These are phyloP conservation scores for Nansenia antarctica DNA, from an alignment of 2,113 vertebrate genomes.

Conservation along the genomic window DNA sequence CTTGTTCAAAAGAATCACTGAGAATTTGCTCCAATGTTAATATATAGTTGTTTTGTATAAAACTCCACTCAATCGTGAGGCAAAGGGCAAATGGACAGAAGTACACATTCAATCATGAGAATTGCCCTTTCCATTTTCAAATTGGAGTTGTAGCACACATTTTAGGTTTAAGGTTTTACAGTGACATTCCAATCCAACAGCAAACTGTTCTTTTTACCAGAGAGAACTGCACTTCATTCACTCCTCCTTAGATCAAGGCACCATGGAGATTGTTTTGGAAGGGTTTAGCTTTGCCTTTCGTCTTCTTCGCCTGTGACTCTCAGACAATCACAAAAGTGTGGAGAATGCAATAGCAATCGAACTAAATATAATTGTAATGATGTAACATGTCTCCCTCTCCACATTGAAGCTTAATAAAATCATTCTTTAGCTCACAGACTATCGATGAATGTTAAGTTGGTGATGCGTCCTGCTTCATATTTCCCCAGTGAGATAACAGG, in stretches of 20 bases:
- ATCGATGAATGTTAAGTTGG: conserved; percentile 43
- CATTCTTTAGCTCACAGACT: conserved; percentile 38
- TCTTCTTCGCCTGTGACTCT: neutral
- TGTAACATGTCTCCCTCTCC: conserved; percentile 50
- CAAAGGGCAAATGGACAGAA: conserved; percentile 6
- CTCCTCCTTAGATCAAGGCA: neutral
- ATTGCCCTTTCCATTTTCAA: neutral
- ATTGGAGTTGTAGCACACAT: neutral
- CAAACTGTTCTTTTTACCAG: neutral
- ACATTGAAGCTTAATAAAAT: conserved; percentile 62
- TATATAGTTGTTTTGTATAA: neutral
- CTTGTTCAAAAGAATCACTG: neutral
- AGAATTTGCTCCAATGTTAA: neutral
- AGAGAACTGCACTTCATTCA: neutral
- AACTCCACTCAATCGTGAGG: conserved; percentile 8
- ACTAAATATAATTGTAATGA: conserved; percentile 47
- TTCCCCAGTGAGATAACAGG: conserved; percentile 52
- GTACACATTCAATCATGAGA: neutral
- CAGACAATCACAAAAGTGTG: conserved; percentile 23
- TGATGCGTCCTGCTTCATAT: conserved; percentile 50
- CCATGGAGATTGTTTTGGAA: neutral
- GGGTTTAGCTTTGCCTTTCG: neutral
- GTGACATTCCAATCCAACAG: neutral
- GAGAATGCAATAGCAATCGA: conserved; percentile 46
- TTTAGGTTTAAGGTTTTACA: neutral